Conservation (phyloP, 2,888 invertebrate genomes). For the Liopterus haemorrhoidalis region DNA sequence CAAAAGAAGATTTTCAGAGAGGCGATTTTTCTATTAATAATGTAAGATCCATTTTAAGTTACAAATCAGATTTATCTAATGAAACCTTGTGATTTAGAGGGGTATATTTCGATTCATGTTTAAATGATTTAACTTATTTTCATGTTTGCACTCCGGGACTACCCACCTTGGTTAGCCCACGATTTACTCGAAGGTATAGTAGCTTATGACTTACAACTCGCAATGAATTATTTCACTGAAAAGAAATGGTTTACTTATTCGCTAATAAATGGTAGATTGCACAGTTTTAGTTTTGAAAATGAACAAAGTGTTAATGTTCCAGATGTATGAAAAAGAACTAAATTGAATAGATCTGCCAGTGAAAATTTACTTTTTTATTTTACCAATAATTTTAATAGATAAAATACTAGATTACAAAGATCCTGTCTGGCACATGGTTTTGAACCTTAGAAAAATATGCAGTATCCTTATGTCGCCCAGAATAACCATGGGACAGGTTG, state of each 20-base stretch:
- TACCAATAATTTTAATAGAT: constrained; percentile 9
- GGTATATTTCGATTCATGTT: constrained; percentile 32
- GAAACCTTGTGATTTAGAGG: constrained; percentile 23
- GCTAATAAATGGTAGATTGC: too few species aligned
- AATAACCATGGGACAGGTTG: constrained; percentile 12
- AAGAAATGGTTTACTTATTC: constrained; percentile 15
- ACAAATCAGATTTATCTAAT: not conserved
- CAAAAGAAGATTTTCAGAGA: constrained; percentile 10
- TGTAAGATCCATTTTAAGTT: constrained; percentile 8
- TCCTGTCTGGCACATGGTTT: constrained; percentile 16
- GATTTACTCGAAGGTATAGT: constrained; percentile 35
- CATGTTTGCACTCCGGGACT: constrained; percentile 34
- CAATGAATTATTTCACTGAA: constrained; percentile 28
- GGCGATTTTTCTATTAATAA: not conserved
- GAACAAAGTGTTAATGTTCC: too few species aligned
- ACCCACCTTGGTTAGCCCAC: constrained; percentile 35
- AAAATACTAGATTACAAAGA: constrained; percentile 5
- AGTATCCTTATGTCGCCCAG: constrained; percentile 3
- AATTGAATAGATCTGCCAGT: too few species aligned
- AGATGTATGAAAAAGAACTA: too few species aligned
- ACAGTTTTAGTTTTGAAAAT: too few species aligned
- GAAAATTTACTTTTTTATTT: too few species aligned
- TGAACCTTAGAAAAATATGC: constrained; percentile 8
- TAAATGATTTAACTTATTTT: constrained; percentile 32
- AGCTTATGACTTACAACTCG: constrained; percentile 30